phyloP scores from a whole-genome alignment of 2,888 invertebrate genomes.

The Belgica antarctica region DNA sequence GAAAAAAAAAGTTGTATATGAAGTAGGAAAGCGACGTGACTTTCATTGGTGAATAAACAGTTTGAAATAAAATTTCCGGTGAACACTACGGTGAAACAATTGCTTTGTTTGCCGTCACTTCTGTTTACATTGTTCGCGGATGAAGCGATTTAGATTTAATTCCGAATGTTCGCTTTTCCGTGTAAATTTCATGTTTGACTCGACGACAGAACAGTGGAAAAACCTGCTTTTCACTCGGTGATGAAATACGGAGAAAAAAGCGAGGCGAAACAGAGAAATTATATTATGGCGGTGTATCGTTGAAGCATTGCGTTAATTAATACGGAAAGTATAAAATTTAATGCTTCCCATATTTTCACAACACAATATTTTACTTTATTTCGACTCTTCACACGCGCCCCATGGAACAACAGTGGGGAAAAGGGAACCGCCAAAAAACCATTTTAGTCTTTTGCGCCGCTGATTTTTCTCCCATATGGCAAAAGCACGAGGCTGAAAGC shows the following conservation, averaged over 20 bases:
- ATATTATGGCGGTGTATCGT: background rate
- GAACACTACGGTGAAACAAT: too few species aligned
- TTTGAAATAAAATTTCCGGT: too few species aligned
- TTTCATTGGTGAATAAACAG: too few species aligned
- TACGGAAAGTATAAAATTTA: conserved; percentile 40
- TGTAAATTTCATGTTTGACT: too few species aligned
- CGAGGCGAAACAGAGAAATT: background rate
- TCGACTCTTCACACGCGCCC: background rate
- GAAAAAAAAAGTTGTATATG: too few species aligned
- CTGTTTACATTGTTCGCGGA: too few species aligned
- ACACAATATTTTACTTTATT: conserved; percentile 34
- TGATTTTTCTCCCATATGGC: conserved; percentile 7
- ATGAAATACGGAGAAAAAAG: too few species aligned
- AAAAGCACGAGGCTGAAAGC: background rate
- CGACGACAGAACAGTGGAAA: too few species aligned
- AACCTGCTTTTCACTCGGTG: background rate
- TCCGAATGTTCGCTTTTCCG: too few species aligned
- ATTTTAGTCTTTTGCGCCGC: background rate
- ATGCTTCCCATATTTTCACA: conserved; percentile 30
- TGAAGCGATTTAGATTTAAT: too few species aligned
- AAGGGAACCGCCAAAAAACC: conserved; percentile 16
- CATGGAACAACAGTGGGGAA: background rate
- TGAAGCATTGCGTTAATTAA: conserved; percentile 41
- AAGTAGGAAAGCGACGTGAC: too few species aligned
- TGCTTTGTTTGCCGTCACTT: too few species aligned